Conservation (phyloP, 2,113 vertebrate genomes). For the Vidua chalybeata region DNA sequence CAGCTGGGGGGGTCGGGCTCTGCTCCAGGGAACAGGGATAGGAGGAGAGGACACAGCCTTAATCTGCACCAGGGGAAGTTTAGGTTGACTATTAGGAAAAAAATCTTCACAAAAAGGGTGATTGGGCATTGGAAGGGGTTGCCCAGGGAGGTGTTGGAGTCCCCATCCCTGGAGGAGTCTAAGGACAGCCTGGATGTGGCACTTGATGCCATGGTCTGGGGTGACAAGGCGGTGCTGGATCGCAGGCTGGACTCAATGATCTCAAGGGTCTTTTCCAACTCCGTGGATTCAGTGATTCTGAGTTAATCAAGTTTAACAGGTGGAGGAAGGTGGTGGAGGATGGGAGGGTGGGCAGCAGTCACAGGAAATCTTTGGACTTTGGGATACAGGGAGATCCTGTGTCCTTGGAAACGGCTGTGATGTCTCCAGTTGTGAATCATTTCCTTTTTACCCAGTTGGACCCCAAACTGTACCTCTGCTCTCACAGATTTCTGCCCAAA, state of each 20-base stretch:
- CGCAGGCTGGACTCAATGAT: background rate
- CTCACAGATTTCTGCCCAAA: background rate
- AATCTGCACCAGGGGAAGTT: background rate
- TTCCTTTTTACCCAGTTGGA: background rate
- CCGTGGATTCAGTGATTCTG: background rate
- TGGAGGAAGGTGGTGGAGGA: background rate
- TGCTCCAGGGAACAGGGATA: background rate
- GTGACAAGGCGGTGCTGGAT: background rate
- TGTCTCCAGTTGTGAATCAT: background rate
- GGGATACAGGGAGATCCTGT: background rate
- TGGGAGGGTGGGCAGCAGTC: background rate
- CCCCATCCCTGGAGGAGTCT: background rate
- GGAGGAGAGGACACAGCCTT: fast-evolving
- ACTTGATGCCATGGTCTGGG: background rate
- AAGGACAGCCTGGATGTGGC: background rate
- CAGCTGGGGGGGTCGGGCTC: fast-evolving
- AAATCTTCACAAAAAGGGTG: background rate
- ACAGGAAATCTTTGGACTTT: background rate
- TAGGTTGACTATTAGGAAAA: background rate
- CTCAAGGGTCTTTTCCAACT: background rate
- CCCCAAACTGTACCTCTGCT: background rate
- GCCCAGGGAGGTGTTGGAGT: background rate
- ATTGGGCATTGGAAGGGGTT: background rate
- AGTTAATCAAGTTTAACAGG: fast-evolving
- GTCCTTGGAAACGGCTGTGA: background rate